Percentiles rank a stretch among this genome's conserved stretches.
These are phyloP conservation scores for Urosaurus nigricauda DNA, from an alignment of 2,797 vertebrate genomes.

Conservation along the genomic window DNA sequence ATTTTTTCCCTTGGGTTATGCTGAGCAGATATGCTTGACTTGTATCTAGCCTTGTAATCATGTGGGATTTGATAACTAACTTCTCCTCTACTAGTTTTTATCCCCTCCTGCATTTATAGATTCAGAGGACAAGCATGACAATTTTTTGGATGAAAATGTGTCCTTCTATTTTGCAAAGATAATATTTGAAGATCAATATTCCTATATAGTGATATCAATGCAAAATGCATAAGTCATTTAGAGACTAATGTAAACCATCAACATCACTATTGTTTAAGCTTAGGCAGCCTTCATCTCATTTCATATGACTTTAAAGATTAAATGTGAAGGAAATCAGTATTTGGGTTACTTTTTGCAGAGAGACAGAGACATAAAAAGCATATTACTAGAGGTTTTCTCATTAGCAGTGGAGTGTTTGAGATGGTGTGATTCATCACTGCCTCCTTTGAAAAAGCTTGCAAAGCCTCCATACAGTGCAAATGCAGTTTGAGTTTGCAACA, in stretches of 20 bases:
- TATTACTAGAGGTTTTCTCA: slow-evolving; percentile 31
- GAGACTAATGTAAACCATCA: slow-evolving; percentile 60
- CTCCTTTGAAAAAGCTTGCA: slow-evolving; percentile 48
- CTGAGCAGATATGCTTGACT: neutral
- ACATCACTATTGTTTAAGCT: slow-evolving; percentile 13
- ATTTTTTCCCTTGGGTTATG: neutral
- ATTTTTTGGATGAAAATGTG: neutral
- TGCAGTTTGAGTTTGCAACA: neutral
- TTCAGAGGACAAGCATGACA: rapidly evolving
- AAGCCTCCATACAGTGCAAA: slow-evolving; percentile 43
- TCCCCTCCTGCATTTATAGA: neutral
- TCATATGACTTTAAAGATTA: slow-evolving; percentile 24
- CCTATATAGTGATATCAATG: neutral
- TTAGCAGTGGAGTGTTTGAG: slow-evolving; percentile 26
- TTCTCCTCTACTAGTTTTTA: neutral
- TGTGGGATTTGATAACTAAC: rapidly evolving
- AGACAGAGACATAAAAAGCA: slow-evolving; percentile 4
- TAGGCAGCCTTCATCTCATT: neutral
- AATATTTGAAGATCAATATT: slow-evolving; percentile 60
- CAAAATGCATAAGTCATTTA: slow-evolving; percentile 34
- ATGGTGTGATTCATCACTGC: slow-evolving; percentile 43
- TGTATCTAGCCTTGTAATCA: neutral
- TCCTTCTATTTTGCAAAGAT: slow-evolving; percentile 7
- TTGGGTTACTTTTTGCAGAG: neutral
- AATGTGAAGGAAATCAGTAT: slow-evolving; percentile 2